Base-by-base conservation (phyloP, 2,113 vertebrate species). In the Nematolebias whitei region DNA sequence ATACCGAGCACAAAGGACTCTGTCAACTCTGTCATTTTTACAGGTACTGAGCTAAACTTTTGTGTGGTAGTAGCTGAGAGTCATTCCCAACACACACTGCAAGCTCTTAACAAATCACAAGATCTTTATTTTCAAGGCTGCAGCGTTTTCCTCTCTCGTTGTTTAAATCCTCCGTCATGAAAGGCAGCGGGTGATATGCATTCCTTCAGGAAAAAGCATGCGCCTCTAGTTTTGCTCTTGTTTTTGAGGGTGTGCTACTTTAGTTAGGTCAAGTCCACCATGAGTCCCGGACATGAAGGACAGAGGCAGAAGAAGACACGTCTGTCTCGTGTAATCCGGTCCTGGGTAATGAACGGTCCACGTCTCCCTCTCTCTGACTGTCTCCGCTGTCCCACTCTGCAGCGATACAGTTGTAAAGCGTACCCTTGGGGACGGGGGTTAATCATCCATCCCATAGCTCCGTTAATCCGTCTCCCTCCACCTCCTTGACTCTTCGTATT, bases 391-490 rank as follows among this genome's bases (percentile, higher is more conserved):
- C 74, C 71, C 18, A 5, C 63, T 85, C 74, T 40, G 68, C 70
- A 13, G 68, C 62, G 79, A 87, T 89, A 87, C 81, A 87, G 86
- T 89, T 78, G 74, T 90, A 89, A 85, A 85, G 87, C 54, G 87
- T 90, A 90, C 91, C 89, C 90, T 91, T 90, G 84, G 83, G 82
- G 84, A 90, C 77, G 51, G 86, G 68, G 70, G 83, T 81, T 90
- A 89, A 90, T 92, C 87, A 82, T 86, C 85, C 85, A 86, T 88
- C 86, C 87, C 75, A 76, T 81, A 68, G 74, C 80, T 47, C 74
- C 66, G 81, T 88, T 89, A 86, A 85, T 84, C 84, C 62, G 54
- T 56, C 67, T 70, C 56, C 57, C 48, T 63, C 68, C 73, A 51
- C 66, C 41, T 61, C 22, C 1, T 22, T 65, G 56, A 48, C 59